Conservation (phyloP, 1,140 invertebrate species). For the Ganaspis sp. region DNA sequence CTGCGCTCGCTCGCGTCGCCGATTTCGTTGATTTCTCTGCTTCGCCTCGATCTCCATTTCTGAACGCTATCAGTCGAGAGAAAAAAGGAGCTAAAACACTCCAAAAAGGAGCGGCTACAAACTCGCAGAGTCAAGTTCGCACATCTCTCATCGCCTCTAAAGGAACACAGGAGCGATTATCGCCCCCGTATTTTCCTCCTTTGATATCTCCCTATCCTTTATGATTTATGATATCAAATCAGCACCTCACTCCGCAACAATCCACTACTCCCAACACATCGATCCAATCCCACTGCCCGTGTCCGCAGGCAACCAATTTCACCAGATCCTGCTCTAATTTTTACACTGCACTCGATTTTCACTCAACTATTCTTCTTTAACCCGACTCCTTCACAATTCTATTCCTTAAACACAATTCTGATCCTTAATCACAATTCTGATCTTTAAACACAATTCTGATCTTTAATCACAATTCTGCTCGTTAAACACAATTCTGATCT, state of each 20-base stretch:
- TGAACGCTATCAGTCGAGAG: slow-evolving; percentile 18
- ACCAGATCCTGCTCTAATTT: not conserved
- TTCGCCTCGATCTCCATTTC: slow-evolving; percentile 87
- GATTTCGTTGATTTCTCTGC: slow-evolving; percentile 86
- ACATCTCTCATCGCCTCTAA: not conserved
- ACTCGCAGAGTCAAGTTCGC: not conserved
- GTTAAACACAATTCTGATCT: no score
- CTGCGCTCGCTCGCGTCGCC: slow-evolving; percentile 89
- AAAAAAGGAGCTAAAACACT: not conserved
- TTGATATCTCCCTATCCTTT: no score
- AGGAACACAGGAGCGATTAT: not conserved
- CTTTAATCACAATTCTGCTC: no score
- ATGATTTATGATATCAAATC: slow-evolving; percentile 13
- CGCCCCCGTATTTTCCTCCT: not conserved
- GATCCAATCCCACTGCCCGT: slow-evolving; percentile 10
- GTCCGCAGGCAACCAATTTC: slow-evolving; percentile 1
- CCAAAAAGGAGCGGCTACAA: not conserved
- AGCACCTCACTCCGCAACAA: slow-evolving; percentile 5
- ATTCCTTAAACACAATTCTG: no score
- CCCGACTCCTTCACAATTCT: no score
- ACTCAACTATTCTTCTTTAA: not conserved
- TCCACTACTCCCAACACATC: slow-evolving; percentile 18
- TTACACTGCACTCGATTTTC: not conserved
- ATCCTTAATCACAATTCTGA: no score
- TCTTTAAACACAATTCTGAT: no score